A percentile compares a stretch with the other conserved stretches of the same genome.
These are phyloP conservation scores for Apotomis betuletana DNA, from an alignment of 2,888 invertebrate species.

Conservation along the genomic window DNA sequence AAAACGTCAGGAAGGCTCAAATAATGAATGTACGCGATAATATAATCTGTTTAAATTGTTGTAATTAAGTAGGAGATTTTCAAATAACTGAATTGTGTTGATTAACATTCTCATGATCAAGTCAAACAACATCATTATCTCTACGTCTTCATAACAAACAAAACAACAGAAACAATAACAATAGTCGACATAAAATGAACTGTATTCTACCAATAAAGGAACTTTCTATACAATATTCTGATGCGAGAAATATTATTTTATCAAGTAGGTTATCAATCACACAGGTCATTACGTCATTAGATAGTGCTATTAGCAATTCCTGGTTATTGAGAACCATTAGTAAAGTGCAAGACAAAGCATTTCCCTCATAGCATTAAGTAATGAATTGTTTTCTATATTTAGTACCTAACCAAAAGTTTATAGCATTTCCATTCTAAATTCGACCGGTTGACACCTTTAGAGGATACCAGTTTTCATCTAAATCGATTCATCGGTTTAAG, in stretches of 20 bases:
- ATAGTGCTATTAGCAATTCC: constrained; percentile 4
- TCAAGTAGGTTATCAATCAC: constrained; percentile 24
- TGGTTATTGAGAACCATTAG: neutral
- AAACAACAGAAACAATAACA: neutral
- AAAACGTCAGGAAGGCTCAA: too few species aligned
- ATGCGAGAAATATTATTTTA: neutral
- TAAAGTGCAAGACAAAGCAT: neutral
- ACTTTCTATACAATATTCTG: constrained; percentile 25
- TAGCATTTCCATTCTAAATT: too few species aligned
- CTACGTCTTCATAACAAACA: neutral
- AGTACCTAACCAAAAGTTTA: neutral
- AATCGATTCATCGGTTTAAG: too few species aligned
- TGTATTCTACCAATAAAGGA: constrained; percentile 2
- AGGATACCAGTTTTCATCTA: too few species aligned
- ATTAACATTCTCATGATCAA: too few species aligned
- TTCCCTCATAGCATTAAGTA: neutral
- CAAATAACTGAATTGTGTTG: too few species aligned
- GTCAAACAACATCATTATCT: too few species aligned
- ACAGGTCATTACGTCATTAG: constrained; percentile 17
- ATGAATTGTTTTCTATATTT: neutral
- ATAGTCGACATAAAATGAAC: neutral
- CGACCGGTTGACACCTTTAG: too few species aligned
- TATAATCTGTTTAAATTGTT: too few species aligned
- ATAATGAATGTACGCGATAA: too few species aligned
- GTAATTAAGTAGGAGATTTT: too few species aligned